Evolutionary conservation across 1,140 invertebrate genomes (phyloP), one percentile per base, ranked within the genome.

Genomic region (Hycleus phaleratus): DNA sequence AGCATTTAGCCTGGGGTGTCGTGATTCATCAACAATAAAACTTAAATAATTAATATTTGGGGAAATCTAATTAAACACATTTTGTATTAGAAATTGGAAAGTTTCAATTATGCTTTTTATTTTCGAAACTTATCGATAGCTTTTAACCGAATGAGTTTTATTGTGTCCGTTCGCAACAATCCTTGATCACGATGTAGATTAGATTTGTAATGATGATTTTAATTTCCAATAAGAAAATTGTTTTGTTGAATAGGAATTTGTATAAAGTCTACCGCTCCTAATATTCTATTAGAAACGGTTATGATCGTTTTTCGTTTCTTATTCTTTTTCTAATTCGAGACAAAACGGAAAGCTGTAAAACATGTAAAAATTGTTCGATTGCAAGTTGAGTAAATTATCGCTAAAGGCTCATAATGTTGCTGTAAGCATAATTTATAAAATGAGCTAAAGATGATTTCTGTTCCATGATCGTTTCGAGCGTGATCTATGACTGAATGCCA

Each of bases 401-500:
- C 9, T n/a, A 42, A n/a, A 11, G 9, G 40, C 9, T 11, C 11
- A 42, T 42, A 6, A 42, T 42, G 11, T 42, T n/a, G 40, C 9
- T 32, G 32, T 32, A 32, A 5, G 4, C 7, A 5, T 32, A 5
- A 5, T 32, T 32, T 32, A 5, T 4, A 32, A 32, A 32, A 32
- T 32, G 32, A 32, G 32, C 32, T 32, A 32, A 32, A 32, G 32
- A 32, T 32, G 32, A 32, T 32, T 32, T 32, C 32, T 32, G 32
- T 32, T 32, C 32, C 32, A 32, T 32, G 39, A 58, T 46, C 50
- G 55, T 49, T 51, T 38, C 44, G 52, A 64, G 59, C 64, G 66
- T 68, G 66, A 68, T 68, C 66, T 68, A 66, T 68, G 66, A 61
- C 64, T 59, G 66, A 66, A 65, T 68, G 58, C 66, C 63, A 61